Evolutionary conservation across 2,888 invertebrate genomes (phyloP).

Genomic region (Eupithecia dodoneata): DNA sequence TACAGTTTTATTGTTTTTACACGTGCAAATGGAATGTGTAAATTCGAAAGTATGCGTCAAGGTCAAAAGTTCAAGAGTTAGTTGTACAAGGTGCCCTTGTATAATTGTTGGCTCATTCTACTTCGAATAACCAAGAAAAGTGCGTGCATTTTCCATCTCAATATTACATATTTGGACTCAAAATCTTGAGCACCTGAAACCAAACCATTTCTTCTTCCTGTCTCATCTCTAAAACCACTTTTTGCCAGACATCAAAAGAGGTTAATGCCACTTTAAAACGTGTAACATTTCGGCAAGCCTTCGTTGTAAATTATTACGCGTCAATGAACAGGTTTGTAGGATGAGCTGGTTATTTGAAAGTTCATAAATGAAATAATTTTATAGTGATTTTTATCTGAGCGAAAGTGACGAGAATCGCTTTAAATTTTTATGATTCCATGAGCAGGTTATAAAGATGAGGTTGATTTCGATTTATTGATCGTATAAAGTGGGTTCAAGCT

Average conservation of each 20-base stretch:
- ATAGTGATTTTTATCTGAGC: slow-evolving; percentile 3
- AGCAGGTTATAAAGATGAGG: not conserved
- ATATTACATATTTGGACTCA: not conserved
- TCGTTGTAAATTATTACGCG: slow-evolving; percentile 37
- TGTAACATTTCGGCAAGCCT: slow-evolving; percentile 31
- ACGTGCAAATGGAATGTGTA: slow-evolving; percentile 2
- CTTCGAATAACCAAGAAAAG: not conserved
- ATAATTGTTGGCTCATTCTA: not conserved
- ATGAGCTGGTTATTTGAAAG: slow-evolving; percentile 15
- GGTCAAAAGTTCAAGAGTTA: slow-evolving; percentile 1
- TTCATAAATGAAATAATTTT: slow-evolving; percentile 14
- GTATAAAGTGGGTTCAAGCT: not conserved
- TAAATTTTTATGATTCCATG: not conserved
- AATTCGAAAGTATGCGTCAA: slow-evolving; percentile 1
- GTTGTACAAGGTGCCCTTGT: not conserved
- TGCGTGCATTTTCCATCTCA: not conserved
- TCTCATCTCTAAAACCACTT: slow-evolving; percentile 38
- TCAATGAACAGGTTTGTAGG: slow-evolving; percentile 24
- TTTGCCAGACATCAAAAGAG: slow-evolving; percentile 33
- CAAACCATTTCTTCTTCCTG: slow-evolving; percentile 41
- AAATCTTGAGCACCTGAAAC: slow-evolving; percentile 5
- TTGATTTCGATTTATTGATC: not conserved
- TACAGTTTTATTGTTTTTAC: slow-evolving; percentile 27
- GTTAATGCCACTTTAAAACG: slow-evolving; percentile 27
- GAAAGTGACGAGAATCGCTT: slow-evolving; percentile 14